Conservation (phyloP, 1,140 invertebrate species). For the Coelopa frigida region DNA sequence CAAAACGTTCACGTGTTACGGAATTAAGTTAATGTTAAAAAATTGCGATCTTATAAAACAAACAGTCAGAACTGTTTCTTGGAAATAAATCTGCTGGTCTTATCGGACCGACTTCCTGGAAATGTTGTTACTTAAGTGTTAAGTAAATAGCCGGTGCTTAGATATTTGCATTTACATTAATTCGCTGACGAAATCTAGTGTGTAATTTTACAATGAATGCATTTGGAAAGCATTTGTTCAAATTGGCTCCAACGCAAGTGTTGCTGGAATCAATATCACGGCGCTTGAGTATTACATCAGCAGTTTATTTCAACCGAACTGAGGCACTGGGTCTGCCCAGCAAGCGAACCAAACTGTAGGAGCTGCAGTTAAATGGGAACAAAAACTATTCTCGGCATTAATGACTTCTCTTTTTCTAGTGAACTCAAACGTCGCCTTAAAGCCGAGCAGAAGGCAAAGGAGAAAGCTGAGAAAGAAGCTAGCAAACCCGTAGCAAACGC, state of each 20-base stretch:
- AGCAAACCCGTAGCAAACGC: slow-evolving; percentile 40
- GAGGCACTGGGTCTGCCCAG: slow-evolving; percentile 22
- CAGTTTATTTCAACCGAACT: too few species aligned
- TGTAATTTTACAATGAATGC: slow-evolving; percentile 17
- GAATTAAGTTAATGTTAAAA: too few species aligned
- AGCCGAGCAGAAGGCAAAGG: slow-evolving; percentile 86
- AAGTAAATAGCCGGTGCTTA: background rate
- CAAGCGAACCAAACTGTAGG: slow-evolving; percentile 39
- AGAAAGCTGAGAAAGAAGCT: slow-evolving; percentile 78
- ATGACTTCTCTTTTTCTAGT: slow-evolving; percentile 52
- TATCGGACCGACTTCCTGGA: too few species aligned
- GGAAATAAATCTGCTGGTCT: too few species aligned
- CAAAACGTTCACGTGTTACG: background rate
- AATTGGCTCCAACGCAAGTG: background rate
- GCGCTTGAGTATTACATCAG: slow-evolving; percentile 22
- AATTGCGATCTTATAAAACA: too few species aligned
- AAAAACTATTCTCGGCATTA: background rate
- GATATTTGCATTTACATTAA: too few species aligned
- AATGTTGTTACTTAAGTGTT: background rate
- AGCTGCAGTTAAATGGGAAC: slow-evolving; percentile 8
- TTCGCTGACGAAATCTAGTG: background rate
- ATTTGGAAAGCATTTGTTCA: slow-evolving; percentile 8
- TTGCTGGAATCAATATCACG: background rate
- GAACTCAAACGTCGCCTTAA: slow-evolving; percentile 87
- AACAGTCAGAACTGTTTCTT: too few species aligned